Evolutionary conservation across 2,113 vertebrate genomes (phyloP).

Genomic region (Austrofundulus limnaeus): DNA sequence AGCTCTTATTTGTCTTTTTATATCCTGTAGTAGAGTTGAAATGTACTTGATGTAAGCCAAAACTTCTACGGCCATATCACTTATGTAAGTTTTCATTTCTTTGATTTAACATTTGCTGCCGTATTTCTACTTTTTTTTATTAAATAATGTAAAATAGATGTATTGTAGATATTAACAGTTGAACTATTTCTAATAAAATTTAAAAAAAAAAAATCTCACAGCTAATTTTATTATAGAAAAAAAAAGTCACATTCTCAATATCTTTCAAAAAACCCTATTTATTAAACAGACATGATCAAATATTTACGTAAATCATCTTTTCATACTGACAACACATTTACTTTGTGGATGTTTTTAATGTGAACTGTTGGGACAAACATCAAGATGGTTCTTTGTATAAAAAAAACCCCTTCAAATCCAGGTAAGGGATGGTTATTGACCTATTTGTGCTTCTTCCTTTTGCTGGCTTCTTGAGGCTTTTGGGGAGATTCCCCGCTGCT

Average conservation of each 20-base stretch:
- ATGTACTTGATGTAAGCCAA: constrained; percentile 6
- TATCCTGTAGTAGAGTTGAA: constrained; percentile 1
- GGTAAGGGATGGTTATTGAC: not conserved
- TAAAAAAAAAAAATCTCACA: not conserved
- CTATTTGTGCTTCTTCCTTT: constrained; percentile 96
- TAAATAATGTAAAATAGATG: constrained; percentile 45
- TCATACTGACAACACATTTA: constrained; percentile 31
- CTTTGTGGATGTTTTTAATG: constrained; percentile 23
- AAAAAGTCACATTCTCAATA: too few species aligned
- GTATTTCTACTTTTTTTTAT: constrained; percentile 25
- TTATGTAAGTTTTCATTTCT: constrained; percentile 14
- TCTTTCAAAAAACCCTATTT: too few species aligned
- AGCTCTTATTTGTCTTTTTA: not conserved
- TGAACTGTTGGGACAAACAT: constrained; percentile 2
- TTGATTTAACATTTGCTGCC: constrained; percentile 15
- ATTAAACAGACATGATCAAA: constrained; percentile 24
- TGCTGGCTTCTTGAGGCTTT: constrained; percentile 85
- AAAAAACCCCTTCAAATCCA: constrained; percentile 31
- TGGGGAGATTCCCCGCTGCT: constrained; percentile 77
- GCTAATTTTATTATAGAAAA: constrained; percentile 2
- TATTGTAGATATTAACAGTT: constrained; percentile 51
- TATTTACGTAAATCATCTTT: constrained; percentile 38
- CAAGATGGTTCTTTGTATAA: constrained; percentile 25
- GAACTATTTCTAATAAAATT: constrained; percentile 46
- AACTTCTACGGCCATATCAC: constrained; percentile 13